Evolutionary conservation across 1,140 invertebrate species (phyloP).

Genomic region (Heterodera schachtii): DNA sequence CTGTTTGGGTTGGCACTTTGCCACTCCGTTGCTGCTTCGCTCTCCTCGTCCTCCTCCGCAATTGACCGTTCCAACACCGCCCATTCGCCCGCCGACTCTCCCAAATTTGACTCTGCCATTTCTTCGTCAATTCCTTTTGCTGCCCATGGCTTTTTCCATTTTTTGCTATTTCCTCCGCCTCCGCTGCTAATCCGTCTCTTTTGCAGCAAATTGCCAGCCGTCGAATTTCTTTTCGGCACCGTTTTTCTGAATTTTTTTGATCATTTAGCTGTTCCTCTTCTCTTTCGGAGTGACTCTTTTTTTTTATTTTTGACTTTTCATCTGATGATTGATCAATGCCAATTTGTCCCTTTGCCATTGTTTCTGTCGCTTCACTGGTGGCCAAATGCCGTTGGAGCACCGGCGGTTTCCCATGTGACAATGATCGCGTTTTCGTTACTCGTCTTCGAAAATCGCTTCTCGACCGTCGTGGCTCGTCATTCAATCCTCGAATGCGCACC

Average conservation of each 20-base stretch:
- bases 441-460: not conserved
- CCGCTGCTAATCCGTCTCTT: not conserved
- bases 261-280: not conserved
- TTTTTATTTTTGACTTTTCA: not conserved
- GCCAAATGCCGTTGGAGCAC: not conserved
- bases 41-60: slow-evolving; percentile 19
- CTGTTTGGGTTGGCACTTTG: slow-evolving; percentile 14
- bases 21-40: not conserved
- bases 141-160: not conserved
- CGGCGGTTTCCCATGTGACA: not conserved
- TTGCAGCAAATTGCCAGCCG: not conserved
- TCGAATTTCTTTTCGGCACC: not conserved
- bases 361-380: not conserved
- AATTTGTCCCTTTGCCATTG: not conserved
- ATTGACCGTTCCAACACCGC: slow-evolving; percentile 4
- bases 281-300: no score
- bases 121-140: not conserved
- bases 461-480: not conserved
- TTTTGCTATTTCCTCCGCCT: not conserved
- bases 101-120: not conserved
- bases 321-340: not conserved
- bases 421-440: not conserved
- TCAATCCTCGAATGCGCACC: slow-evolving; percentile 31
- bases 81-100: slow-evolving; percentile 10
- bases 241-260: not conserved